A percentile compares a stretch with the other conserved stretches of the same genome.
Evolutionary conservation across 2,797 vertebrate genomes (phyloP).

Genomic region (Chelonia mydas): DNA sequence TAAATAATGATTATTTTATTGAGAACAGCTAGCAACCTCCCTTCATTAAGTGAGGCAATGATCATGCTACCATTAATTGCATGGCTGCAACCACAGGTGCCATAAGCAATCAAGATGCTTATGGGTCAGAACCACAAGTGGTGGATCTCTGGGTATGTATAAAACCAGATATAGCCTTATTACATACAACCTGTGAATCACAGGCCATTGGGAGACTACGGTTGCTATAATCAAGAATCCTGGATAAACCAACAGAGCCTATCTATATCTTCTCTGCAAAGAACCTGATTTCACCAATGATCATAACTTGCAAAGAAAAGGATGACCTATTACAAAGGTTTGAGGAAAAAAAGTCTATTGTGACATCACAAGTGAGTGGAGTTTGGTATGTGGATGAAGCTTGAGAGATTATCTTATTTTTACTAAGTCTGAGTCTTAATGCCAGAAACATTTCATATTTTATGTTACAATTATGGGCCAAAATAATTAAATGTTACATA

Average conservation of each 20-base stretch:
- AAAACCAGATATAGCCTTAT: background rate
- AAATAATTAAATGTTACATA: background rate
- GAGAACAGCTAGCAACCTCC: background rate
- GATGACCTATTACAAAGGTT: accelerated
- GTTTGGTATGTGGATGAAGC: background rate
- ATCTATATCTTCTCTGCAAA: background rate
- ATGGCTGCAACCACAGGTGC: background rate
- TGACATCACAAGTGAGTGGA: background rate
- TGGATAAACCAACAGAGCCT: background rate
- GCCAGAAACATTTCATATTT: background rate
- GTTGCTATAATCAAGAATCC: background rate
- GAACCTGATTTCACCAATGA: background rate
- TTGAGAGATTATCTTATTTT: background rate
- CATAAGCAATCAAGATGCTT: background rate
- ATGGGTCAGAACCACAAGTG: accelerated
- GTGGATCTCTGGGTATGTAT: background rate
- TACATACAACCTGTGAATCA: background rate
- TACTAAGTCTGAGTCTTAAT: background rate
- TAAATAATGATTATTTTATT: background rate
- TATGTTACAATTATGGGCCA: no score
- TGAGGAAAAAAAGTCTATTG: background rate
- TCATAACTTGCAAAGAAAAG: background rate
- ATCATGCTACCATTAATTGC: background rate
- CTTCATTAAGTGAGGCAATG: background rate
- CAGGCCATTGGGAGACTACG: background rate